Evolutionary conservation across 2,113 vertebrate genomes (phyloP), one percentile per base, ranked within the genome.

Genomic region (Nannobrachium achirus): DNA sequence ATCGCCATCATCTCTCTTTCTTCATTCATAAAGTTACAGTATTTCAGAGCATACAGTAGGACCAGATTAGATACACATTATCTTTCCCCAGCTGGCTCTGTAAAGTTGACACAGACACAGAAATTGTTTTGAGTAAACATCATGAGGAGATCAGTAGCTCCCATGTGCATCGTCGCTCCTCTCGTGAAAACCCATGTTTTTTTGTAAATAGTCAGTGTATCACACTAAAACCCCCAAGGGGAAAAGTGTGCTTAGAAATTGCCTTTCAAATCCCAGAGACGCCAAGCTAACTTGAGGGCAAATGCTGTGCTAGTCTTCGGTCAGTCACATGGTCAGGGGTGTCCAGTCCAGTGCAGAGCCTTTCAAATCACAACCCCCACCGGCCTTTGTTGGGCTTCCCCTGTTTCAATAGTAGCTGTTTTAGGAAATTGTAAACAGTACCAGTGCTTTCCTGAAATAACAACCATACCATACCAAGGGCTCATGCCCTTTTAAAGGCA

Each of bases 401-500:
- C 38, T 66, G 3, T 76, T 85, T 82, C 66, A 75, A 51, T 67
- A 68, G 64, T 75, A 61, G 64, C 83, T 86, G 56, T 91, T 89
- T 88, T 66, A 68, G 67, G 79, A 81, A 82, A 82, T 55, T 74
- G 59, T 80, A 75, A 86, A 83, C 83, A 79, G 49, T 58, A 18
- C 55, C 69, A 61, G 56, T 33, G 44, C 73, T 84, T 78, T 51
- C 71, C 66, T 65, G 63, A 78, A 85, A 84, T 80, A 83, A 72
- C 63, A 77, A 73, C 18, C 59, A 5, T 4, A 64, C 25, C 16
- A 73, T 20, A 44, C 70, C 66, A 67, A 48, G 58, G 62, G 15
- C 53, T 76, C 64, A 50, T 86, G 66, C 66, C 83, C 79, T 78
- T 84, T 86, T 85, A 84, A 66, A 87, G 82, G 38, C 78, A 42